Evolutionary conservation across 2,888 invertebrate species (phyloP).

Genomic region (Disparrhopalites patrizii): DNA sequence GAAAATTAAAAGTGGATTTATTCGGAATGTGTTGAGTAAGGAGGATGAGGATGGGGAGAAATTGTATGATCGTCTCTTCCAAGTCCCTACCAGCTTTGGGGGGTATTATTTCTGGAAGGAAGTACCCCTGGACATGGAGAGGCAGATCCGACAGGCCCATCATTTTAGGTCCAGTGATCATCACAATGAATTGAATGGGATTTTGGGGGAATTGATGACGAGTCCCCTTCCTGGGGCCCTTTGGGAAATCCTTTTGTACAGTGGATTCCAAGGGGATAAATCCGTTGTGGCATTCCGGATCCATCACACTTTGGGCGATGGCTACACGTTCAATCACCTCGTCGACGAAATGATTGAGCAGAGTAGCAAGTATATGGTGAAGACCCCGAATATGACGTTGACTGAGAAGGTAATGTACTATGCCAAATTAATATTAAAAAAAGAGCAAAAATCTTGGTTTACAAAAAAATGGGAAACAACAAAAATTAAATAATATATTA

Average conservation of each 20-base stretch:
- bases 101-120: constrained; percentile 46
- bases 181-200: constrained; percentile 31
- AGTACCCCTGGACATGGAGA: constrained; percentile 23
- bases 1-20: constrained; percentile 26
- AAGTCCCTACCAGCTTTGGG: constrained; percentile 31
- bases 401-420: constrained; percentile 30
- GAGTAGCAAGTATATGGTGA: constrained; percentile 39
- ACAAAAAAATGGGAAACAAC: too few species aligned
- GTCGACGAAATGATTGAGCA: constrained; percentile 40
- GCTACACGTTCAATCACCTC: constrained; percentile 45
- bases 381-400: constrained; percentile 3
- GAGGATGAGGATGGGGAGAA: constrained; percentile 27
- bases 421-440: too few species aligned
- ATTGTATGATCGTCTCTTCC: constrained; percentile 31
- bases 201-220: constrained; percentile 36
- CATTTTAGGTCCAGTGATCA: constrained; percentile 24
- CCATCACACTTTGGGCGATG: constrained; percentile 45
- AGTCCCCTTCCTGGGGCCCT: constrained; percentile 33
- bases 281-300: constrained; percentile 39
- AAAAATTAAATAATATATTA: background rate
- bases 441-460: too few species aligned
- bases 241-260: constrained; percentile 37
- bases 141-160: constrained; percentile 32
- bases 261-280: constrained; percentile 30
- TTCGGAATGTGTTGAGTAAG: constrained; percentile 21